Percentiles rank a stretch among this genome's conserved stretches.
Evolutionary conservation across 2,888 invertebrate genomes (phyloP).

Genomic region (Ramazzottius varieornatus): DNA sequence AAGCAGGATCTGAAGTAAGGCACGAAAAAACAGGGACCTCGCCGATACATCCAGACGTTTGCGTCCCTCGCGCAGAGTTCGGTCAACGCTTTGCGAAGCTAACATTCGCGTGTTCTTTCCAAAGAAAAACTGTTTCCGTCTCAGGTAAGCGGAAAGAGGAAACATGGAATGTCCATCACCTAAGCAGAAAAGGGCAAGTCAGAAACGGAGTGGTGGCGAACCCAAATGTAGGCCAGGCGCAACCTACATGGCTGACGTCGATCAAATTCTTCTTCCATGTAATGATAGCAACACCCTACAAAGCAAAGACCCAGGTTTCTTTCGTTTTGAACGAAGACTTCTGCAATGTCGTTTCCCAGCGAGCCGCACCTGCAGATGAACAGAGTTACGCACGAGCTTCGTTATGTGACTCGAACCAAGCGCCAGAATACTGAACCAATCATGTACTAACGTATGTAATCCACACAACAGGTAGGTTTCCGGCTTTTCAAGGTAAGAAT

Average conservation of each 20-base stretch:
- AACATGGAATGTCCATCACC: no score
- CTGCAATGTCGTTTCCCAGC: slow-evolving; percentile 42
- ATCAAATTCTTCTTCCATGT: slow-evolving; percentile 43
- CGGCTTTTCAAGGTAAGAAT: no score
- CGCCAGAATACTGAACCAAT: no score
- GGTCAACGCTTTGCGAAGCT: slow-evolving; percentile 52
- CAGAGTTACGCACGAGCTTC: no score
- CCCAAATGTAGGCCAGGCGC: no score
- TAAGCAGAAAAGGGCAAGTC: no score
- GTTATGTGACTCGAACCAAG: no score
- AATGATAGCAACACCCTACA: slow-evolving; percentile 71
- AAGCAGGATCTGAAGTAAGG: slow-evolving; percentile 36
- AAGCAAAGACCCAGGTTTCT: slow-evolving; percentile 38
- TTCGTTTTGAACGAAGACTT: slow-evolving; percentile 33
- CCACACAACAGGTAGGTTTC: no score
- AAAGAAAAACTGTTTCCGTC: slow-evolving; percentile 27
- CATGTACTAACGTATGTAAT: no score
- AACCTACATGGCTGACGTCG: no score
- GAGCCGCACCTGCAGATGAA: no score
- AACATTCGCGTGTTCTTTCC: slow-evolving; percentile 58
- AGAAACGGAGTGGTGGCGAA: no score
- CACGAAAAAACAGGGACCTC: slow-evolving; percentile 43
- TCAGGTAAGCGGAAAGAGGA: slow-evolving; percentile 38
- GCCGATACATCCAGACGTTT: slow-evolving; percentile 27
- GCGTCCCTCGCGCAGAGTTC: slow-evolving; percentile 26